Evolutionary conservation across 2,888 invertebrate genomes (phyloP), one percentile per base, ranked within the genome.

Genomic region (Habrosyne pyritoides): DNA sequence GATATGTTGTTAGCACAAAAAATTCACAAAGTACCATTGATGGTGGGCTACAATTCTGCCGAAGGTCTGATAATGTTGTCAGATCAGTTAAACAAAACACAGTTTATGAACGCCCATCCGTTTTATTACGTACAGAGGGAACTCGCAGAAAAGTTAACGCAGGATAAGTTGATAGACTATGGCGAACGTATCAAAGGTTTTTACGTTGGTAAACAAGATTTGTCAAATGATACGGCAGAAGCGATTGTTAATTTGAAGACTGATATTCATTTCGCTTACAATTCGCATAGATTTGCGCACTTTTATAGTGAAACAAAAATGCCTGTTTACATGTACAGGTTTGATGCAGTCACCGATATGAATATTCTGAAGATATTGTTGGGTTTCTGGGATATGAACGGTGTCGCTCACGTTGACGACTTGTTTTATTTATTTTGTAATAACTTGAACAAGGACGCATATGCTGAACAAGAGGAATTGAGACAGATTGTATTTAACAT

Each of bases 371-470:
- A 76, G 56, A 60, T 36, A 7, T 21, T 61, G 0, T 36, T 61
- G 0, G 63, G 61, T 0, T 56, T 55, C 18, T 28, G 53, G 0
- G 4, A 64, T 21, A 51, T 67, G 28, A 66, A 71, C 76, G 89
- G 87, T 0, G 83, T 80, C 2, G 69, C 77, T 10, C 89, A 91
- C 47, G 83, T 79, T 1, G 91, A 91, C 56, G 90, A 90, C 0
- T 2, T 89, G 33, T 77, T 76, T 36, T 89, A 89, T 59, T 49
- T 83, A 28, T 90, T 89, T 53, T 83, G 81, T 52, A 74, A 77
- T 6, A 67, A 73, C 7, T 50, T 58, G 0, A 79, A 75, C 26
- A 74, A 78, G 49, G 75, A 82, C 47, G 60, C 67, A n/a, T 84
- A 84, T 21, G 64, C 67, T 53, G 57, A 77, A 2, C 67, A 73